phyloP scores from a whole-genome alignment of 2,888 invertebrate genomes.

The Xylocampa areola region DNA sequence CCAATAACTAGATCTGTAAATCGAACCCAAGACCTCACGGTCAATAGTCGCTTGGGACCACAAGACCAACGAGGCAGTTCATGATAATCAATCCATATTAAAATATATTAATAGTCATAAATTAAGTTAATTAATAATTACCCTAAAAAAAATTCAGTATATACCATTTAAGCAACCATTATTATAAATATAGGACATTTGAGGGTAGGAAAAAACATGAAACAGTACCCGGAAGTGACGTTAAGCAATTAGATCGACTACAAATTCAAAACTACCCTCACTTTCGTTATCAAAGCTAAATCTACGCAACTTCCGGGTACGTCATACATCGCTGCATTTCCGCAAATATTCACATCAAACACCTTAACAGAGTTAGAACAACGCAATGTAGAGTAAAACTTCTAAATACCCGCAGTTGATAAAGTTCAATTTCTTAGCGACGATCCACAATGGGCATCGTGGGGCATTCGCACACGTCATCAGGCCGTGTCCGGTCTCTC shows the following conservation, averaged over 20 bases:
- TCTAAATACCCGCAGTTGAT: conserved; percentile 29
- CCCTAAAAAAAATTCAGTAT: conserved; percentile 1
- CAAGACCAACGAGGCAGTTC: too few species aligned
- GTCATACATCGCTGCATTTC: conserved; percentile 45
- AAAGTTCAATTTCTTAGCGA: conserved; percentile 59
- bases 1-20: too few species aligned
- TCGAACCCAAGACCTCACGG: too few species aligned
- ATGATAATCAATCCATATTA: conserved; percentile 23
- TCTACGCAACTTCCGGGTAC: conserved; percentile 40
- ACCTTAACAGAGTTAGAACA: conserved; percentile 18
- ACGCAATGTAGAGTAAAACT: conserved; percentile 42
- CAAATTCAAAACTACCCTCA: conserved; percentile 51
- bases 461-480: conserved; percentile 71
- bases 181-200: conserved; percentile 2
- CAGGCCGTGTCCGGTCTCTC: conserved; percentile 78
- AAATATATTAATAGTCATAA: too few species aligned
- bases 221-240: conserved; percentile 31
- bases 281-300: conserved; percentile 17
- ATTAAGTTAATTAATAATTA: conserved; percentile 10
- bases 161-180: background rate
- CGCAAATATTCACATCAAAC: conserved; percentile 14
- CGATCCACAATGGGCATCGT: conserved; percentile 46
- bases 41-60: too few species aligned
- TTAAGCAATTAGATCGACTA: conserved; percentile 24
- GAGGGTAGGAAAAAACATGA: conserved; percentile 10